Base-by-base conservation (phyloP, 2,888 invertebrate species). In the Dasypolia templi region DNA sequence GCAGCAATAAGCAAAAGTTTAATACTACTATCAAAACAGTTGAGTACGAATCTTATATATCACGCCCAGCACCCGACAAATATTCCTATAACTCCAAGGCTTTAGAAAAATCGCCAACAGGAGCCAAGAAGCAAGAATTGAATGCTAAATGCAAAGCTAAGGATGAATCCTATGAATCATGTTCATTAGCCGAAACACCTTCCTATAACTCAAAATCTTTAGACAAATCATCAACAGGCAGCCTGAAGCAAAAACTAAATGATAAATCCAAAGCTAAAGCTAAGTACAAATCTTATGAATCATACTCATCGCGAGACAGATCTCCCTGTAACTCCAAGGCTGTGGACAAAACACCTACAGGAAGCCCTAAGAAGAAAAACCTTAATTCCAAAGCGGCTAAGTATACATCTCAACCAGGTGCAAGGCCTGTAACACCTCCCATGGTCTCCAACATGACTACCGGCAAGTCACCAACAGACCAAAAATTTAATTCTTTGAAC, bases 11-110 rank as follows among this genome's bases (percentile, higher is more conserved):
- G 17, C 42, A 77, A 42, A 77, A 42, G 58, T 42, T 22, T 19
- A 75, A 75, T 49, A 7, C 77, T 19, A 77, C 39, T 26, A 42
- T 67, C 49, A 75, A 75, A 75, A 58, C 77, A 0, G 26, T 75
- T 22, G 77, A 75, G 22, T 75, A 77, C 3, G 49, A 77, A 49
- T 49, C 78, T 9, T 67, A 35, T 75, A 1, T 32, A 26, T 42
- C 42, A 49, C 5, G 9, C 35, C 6, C 76, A n/a, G 9, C 2
- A 11, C 26, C 35, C 32, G 55, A 64, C 0, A 77, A 12, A 32
- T 22, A 22, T 49, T 44, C 22, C 1, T 12, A 32, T 9, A 77
- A 56, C 26, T 2, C 39, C 3, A 71, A 55, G 12, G 5, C 12
- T 46, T 56, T 71, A 44, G 44, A 11, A 46, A 56, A 35, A n/a